Base-by-base conservation (phyloP, 2,888 invertebrate species). In the Drosophila macrothrix region DNA sequence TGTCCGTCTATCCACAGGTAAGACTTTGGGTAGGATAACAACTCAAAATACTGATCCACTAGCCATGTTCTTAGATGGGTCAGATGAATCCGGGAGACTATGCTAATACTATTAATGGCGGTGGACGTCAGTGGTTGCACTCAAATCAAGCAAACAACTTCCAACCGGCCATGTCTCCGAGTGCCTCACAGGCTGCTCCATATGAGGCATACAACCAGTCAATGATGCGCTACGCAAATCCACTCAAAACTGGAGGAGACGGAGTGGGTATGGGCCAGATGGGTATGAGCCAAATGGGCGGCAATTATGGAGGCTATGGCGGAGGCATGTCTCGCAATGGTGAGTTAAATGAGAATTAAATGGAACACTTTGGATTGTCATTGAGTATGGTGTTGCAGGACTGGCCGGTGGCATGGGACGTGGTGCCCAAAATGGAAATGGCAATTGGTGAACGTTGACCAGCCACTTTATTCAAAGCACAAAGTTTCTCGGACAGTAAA, bases 81-180 rank as follows among this genome's bases (percentile, higher is more conserved):
- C 80, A 81, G 16, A 81, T 71, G 76, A 25, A 60, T 43, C 9
- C 46, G 9, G 61, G 64, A 16, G 22, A 66, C 41, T 64, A 54
- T 31, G 52, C 19, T 1, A n/a, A n/a, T 7, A 46, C 53, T 4
- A 33, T 7, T 12, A 37, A 25, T 37, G 39, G 43, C 0, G 46
- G 73, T 7, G 86, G 84, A 2, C 75, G 69, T 0, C 85, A 89
- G 55, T 86, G 85, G 85, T 19, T 86, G 16, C 85, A 86, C 67
- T 86, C 85, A 0, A 86, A 83, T 25, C 90, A 85, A 59, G 56
- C 16, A 1, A 65, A 73, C 25, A 39, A 22, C 28, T 67, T 62
- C 25, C 71, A 65, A 19, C 62, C 58, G 3, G 4, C 67, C 19
- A 73, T 73, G 61, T 50, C 43, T 6, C 4, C 60, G 31, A 46